Evolutionary conservation across 2,797 vertebrate species (phyloP).

Genomic region (Psittacula echo): DNA sequence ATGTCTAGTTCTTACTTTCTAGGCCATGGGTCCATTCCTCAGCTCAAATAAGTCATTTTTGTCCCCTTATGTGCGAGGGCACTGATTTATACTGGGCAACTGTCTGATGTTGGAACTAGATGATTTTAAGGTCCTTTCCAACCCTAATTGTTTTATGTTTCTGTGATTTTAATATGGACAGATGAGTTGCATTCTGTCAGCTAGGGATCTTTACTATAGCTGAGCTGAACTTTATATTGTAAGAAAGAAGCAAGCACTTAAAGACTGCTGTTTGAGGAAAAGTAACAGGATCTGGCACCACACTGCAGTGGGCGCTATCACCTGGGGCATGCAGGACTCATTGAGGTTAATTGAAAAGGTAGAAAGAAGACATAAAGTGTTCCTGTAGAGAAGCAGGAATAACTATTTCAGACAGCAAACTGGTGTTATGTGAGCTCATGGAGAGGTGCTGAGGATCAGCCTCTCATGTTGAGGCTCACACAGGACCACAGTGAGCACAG

Average conservation of each 20-base stretch:
- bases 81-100: background rate
- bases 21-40: background rate
- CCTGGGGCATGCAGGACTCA: background rate
- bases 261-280: background rate
- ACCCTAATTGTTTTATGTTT: background rate
- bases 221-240: background rate
- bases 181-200: background rate
- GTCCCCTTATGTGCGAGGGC: background rate
- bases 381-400: background rate
- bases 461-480: fast-evolving
- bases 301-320: background rate
- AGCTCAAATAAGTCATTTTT: background rate
- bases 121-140: background rate
- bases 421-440: background rate
- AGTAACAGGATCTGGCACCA: background rate
- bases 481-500: background rate
- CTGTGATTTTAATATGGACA: background rate
- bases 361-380: background rate
- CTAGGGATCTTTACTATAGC: background rate
- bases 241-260: background rate
- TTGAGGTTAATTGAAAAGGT: background rate
- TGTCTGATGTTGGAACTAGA: background rate
- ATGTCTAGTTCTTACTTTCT: background rate
- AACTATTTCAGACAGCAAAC: background rate
- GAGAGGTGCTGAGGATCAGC: background rate